phyloP scores from a whole-genome alignment of 2,888 invertebrate species.

The Sesia bembeciformis region DNA sequence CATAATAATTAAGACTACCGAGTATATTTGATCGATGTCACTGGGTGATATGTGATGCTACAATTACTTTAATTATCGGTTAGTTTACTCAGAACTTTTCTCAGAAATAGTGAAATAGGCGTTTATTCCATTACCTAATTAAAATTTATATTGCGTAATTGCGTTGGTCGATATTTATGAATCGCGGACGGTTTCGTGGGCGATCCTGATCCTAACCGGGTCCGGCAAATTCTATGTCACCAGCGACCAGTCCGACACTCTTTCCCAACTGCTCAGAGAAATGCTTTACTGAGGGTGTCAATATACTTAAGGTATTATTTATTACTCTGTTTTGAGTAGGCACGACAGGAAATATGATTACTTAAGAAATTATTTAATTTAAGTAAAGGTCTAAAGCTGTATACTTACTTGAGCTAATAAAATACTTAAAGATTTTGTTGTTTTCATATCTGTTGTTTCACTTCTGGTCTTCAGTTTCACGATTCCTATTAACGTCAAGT shows the following conservation, averaged over 20 bases:
- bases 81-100: too few species aligned
- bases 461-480: too few species aligned
- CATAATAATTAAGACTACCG: too few species aligned
- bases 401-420: too few species aligned
- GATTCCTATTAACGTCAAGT: too few species aligned
- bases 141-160: slow-evolving; percentile 47
- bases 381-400: too few species aligned
- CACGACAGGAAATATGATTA: background rate
- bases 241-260: slow-evolving; percentile 13
- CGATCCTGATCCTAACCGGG: slow-evolving; percentile 42
- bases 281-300: slow-evolving; percentile 10
- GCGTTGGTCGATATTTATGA: slow-evolving; percentile 56
- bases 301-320: background rate
- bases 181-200: slow-evolving; percentile 37
- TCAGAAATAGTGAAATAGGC: slow-evolving; percentile 3
- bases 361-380: too few species aligned
- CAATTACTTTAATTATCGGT: too few species aligned
- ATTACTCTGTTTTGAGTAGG: background rate
- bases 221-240: slow-evolving; percentile 43
- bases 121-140: slow-evolving; percentile 9
- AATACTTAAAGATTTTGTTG: too few species aligned
- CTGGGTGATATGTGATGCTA: too few species aligned
- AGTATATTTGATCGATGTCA: too few species aligned
- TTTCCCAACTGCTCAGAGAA: slow-evolving; percentile 10
- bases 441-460: too few species aligned